Evolutionary conservation across 2,797 vertebrate genomes (phyloP), one percentile per base, ranked within the genome.

Genomic region (Pagetopsis macropterus): DNA sequence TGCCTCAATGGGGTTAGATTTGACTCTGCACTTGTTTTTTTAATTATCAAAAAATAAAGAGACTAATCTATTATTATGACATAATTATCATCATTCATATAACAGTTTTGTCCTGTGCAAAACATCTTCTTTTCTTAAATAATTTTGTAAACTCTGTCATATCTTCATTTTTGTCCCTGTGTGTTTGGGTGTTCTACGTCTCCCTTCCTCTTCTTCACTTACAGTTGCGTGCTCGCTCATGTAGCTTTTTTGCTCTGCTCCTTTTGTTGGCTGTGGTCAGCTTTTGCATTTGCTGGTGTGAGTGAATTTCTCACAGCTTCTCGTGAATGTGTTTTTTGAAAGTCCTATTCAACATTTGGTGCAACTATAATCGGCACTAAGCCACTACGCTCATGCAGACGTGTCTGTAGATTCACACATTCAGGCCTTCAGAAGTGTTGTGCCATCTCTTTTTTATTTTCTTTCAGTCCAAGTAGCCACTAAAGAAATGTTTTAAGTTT

Each of bases 301-400:
- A 93, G 87, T 83, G 87, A 87, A 90, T 91, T 91, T 92, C 88
- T 94, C 88, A 92, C 92, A 93, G 93, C 88, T 92, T 92, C 88
- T 83, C 73, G 58, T 87, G 78, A 91, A 90, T 83, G 92, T 94
- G 91, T 92, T 93, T 92, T 91, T 90, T 91, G 85, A 88, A 94
- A 91, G 87, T 91, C 90, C 84, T 87, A 86, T 93, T 93, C 88
- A 93, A 90, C 92, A 94, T 92, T 92, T 92, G 91, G 90, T 91
- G 90, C 88, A 92, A 91, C 88, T 92, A 92, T 92, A 91, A 92
- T 89, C 88, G 90, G 91, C 91, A 89, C 82, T 76, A 80, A 90
- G 92, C 90, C 92, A 91, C 86, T 85, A 90, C 87, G 89, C 88
- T 87, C 87, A 83, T 88, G 85, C 90, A 92, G 88, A 91, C 87